These are phyloP conservation scores for Holacanthus passer DNA, from an alignment of 2,113 vertebrate species.

Conservation along the genomic window DNA sequence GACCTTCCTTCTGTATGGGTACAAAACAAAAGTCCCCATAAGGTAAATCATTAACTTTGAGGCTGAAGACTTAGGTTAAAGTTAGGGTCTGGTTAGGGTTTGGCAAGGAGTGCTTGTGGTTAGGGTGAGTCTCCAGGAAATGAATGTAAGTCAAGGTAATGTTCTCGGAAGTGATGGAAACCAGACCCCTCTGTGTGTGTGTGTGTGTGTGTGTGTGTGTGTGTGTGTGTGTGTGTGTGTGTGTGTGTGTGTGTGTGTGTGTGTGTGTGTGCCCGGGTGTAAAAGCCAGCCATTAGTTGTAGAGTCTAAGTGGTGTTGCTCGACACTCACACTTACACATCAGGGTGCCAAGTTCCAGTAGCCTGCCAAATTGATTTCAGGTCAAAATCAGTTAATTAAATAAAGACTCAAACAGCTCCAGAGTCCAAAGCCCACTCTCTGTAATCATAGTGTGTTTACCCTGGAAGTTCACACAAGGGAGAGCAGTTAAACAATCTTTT, in stretches of 20 bases:
- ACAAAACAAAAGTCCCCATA: too few relatives aligned
- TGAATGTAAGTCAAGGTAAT: too few relatives aligned
- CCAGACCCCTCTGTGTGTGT: constrained; percentile 12
- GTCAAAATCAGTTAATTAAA: constrained; percentile 69
- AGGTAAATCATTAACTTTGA: too few relatives aligned
- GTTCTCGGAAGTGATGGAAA: too few relatives aligned
- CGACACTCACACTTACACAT: constrained; percentile 38
- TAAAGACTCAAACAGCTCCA: constrained; percentile 42
- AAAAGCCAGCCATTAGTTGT: constrained; percentile 56
- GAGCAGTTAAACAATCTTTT: constrained; percentile 19
- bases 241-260: constrained; percentile 29
- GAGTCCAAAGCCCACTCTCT: constrained; percentile 29
- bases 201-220: constrained; percentile 21
- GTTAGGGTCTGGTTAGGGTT: too few relatives aligned
- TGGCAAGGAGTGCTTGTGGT: too few relatives aligned
- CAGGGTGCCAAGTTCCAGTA: constrained; percentile 49
- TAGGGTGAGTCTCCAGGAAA: too few relatives aligned
- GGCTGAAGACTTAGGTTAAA: too few relatives aligned
- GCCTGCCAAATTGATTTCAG: constrained; percentile 58
- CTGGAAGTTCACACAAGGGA: constrained; percentile 6
- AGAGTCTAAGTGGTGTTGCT: constrained; percentile 47
- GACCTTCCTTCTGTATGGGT: too few relatives aligned
- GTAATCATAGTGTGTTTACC: constrained; percentile 30
- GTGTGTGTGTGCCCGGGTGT: neutral
- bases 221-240: constrained; percentile 31